Evolutionary conservation across 2,797 vertebrate species (phyloP).

Genomic region (Gymnothorax javanicus): DNA sequence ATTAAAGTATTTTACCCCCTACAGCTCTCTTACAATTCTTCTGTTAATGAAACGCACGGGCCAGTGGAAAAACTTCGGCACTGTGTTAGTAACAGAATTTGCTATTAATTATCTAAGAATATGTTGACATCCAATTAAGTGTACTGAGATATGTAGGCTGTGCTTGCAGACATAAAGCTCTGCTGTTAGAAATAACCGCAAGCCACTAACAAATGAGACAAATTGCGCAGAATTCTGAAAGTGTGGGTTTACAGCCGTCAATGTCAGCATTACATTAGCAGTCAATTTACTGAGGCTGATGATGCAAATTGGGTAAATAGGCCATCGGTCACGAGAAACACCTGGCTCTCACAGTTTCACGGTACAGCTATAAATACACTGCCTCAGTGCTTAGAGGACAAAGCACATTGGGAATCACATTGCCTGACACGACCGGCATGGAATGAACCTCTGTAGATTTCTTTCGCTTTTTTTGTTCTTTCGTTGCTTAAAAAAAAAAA

Average conservation of each 20-base stretch:
- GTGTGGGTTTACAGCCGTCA: background rate
- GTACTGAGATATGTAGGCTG: background rate
- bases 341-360: background rate
- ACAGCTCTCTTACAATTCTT: slow-evolving; percentile 4
- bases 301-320: slow-evolving; percentile 4
- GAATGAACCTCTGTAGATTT: background rate
- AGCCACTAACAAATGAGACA: background rate
- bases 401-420: background rate
- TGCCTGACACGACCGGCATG: background rate
- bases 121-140: background rate
- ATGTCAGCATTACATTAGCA: background rate
- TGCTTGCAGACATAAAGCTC: background rate
- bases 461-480: background rate
- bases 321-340: background rate
- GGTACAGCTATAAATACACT: background rate
- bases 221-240: background rate
- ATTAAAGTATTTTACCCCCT: background rate
- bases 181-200: background rate
- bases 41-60: background rate
- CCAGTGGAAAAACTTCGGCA: background rate
- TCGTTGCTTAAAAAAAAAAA: slow-evolving; percentile 16
- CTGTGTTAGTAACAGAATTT: background rate
- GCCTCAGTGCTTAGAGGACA: background rate
- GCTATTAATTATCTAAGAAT: background rate
- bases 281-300: background rate